phyloP scores from a whole-genome alignment of 2,113 vertebrate species.

The Mesoclemmys tuberculata region DNA sequence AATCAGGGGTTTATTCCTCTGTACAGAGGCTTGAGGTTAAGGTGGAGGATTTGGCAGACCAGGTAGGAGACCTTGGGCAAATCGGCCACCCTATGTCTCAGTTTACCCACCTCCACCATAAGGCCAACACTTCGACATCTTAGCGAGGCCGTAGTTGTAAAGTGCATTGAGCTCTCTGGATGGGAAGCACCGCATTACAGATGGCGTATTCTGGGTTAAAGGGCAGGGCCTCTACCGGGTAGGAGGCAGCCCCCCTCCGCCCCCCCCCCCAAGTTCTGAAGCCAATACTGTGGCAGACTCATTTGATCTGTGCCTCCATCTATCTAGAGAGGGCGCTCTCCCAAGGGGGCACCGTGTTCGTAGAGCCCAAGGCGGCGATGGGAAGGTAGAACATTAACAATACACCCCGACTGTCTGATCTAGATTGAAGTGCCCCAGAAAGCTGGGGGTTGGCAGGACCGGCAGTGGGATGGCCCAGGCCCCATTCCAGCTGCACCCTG shows the following conservation, averaged over 20 bases:
- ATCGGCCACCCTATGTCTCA: neutral
- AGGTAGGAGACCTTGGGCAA: neutral
- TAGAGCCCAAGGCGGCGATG: neutral
- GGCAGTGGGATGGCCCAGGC: rapidly evolving
- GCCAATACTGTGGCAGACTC: no score
- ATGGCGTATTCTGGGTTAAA: no score
- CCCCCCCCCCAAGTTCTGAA: no score
- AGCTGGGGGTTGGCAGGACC: rapidly evolving
- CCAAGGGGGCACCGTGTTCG: neutral
- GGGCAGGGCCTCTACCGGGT: no score
- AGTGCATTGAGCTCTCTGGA: neutral
- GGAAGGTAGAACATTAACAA: rapidly evolving
- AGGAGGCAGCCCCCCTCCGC: no score
- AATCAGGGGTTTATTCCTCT: neutral
- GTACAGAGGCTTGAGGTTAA: neutral
- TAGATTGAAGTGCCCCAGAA: neutral
- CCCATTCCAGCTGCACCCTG: neutral
- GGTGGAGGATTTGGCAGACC: neutral
- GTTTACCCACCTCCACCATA: neutral
- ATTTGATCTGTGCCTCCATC: neutral
- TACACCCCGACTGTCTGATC: neutral
- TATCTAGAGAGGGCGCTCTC: no score
- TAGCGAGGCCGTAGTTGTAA: neutral
- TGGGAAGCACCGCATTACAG: no score
- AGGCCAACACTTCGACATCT: neutral